phyloP scores from a whole-genome alignment of 2,113 vertebrate species.

The Cynocephalus volans region DNA sequence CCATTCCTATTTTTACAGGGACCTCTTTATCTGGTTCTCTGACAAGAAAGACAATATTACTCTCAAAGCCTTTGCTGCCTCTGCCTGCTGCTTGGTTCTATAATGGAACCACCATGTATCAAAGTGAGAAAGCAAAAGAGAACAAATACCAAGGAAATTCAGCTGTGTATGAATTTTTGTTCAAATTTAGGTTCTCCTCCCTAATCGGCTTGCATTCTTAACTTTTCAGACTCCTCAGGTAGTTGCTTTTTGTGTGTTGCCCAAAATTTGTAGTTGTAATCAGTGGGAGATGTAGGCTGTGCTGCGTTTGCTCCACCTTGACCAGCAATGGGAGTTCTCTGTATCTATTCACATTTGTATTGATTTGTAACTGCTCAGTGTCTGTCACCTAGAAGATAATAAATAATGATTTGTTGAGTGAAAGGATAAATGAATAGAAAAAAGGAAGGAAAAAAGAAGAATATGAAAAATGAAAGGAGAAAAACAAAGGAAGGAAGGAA shows the following conservation, averaged over 20 bases:
- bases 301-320: background rate
- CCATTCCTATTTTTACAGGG: too few relatives aligned
- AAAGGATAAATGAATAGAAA: background rate
- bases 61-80: background rate
- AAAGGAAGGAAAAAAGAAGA: background rate
- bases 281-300: background rate
- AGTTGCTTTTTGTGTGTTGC: background rate
- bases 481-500: background rate
- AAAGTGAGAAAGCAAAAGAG: background rate
- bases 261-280: background rate
- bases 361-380: background rate
- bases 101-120: background rate
- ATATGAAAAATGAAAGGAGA: background rate
- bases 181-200: background rate
- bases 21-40: background rate
- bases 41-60: background rate
- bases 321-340: background rate
- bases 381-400: background rate
- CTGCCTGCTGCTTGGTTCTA: background rate
- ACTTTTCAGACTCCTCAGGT: background rate
- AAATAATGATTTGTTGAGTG: background rate
- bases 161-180: background rate
- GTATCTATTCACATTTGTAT: background rate
- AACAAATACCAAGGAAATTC: background rate
- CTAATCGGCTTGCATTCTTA: slow-evolving; percentile 8